Base-by-base conservation (phyloP, 2,888 invertebrate genomes). In the Drosophila phalerata region DNA sequence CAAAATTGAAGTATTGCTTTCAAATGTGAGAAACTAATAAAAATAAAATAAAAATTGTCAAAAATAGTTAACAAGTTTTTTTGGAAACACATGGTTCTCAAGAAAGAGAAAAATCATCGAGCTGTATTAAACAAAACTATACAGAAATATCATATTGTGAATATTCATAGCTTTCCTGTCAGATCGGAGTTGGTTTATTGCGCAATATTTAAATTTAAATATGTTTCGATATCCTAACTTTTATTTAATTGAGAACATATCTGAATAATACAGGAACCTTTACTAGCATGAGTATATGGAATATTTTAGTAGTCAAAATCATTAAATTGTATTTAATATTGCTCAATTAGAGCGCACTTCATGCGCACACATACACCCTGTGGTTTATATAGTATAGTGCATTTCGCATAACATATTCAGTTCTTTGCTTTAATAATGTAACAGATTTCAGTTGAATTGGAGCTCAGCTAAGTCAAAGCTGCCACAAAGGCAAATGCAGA, bases 351-450 rank as follows among this genome's bases (percentile, higher is more conserved):
- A 48, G 22, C 15, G 13, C 17, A 51, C n/a, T 60, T 60, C 40
- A 19, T 9, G 15, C 30, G 30, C 17, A 40, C 1, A 30, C 13
- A 30, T 0, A 32, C 15, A 53, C 25, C 10, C 6, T 40, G 15
- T 42, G 30, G 28, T 42, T 17, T 42, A n/a, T 30, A 11, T 42
- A n/a, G 13, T 30, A 15, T n/a, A 34, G 25, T 47, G 38, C 55
- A 38, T 45, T 47, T 57, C 34, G 6, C 28, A 40, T 32, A 42
- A 60, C 19, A 11, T 30, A 60, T 60, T 40, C 49, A 38, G 30
- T 30, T n/a, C 49, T 17, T 22, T 15, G 25, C 17, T 11, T 55
- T 38, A 55, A 55, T 55, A 55, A 55, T 55, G 17, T n/a, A 63
- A 25, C 17, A 48, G 38, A 56, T 32, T 63, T 56, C 15, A 19